Evolutionary conservation across 1,140 invertebrate genomes (phyloP), one percentile per base, ranked within the genome.

Genomic region (Paraescarpia echinospica): DNA sequence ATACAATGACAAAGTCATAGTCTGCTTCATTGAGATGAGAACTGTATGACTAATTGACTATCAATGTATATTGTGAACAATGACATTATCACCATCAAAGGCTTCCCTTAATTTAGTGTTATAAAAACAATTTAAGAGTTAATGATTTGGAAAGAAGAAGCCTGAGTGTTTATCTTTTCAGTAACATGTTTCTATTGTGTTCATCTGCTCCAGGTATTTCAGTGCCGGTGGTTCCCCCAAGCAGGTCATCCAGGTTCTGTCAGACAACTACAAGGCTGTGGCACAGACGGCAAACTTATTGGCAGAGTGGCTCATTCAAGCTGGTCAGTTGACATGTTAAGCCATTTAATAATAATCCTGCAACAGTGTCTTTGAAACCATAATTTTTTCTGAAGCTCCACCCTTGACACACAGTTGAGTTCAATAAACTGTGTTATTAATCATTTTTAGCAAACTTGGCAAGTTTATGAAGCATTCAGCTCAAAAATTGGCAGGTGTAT

Each of bases 281-380:
- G 99, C 99, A 51, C 99, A 99, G 97, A 99, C 99, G 97, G 98
- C 98, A 0, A 99, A 99, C 96, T 97, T 99, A 33, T 97, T 99
- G 93, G 99, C 99, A 6, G 99, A 99, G 96, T 99, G 99, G 99
- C 97, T 99, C 5, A 99, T 99, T 94, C 97, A 98, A 95, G 98
- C 97, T 94, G 98, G 97, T 97, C 95, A 95, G 92, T 94, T 91
- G 18, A 91, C 48, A 48, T 90, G 90, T 34, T 33, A 34, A 77
- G 22, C 22, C 9, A 77, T 77, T 2, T 18, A 27, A 31, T 77
- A 77, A 27, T 31, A 77, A 77, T 77, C 22, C 48, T 51, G 48
- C 18, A 51, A 51, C 48, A 51, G 18, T 51, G 18, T 51, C 18
- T 51, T 51, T 51, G 18, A 8, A 51, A 51, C n/a, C n/a, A n/a